Percentiles rank a stretch among this genome's conserved stretches.
Evolutionary conservation across 1,140 invertebrate species (phyloP).

Genomic region (Drosophila rhopaloa): DNA sequence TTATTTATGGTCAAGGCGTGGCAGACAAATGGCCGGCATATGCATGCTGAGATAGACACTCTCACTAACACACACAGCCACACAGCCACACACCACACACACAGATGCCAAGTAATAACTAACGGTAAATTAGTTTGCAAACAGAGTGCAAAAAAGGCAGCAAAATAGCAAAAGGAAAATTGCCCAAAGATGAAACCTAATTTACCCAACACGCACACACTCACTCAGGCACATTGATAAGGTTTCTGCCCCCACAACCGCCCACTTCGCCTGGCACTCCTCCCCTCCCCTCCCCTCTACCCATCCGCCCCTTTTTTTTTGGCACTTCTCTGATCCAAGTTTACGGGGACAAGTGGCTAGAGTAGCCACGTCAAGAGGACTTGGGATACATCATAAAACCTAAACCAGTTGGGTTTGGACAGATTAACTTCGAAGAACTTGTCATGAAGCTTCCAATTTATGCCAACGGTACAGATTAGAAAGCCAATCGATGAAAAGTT

Average conservation of each 20-base stretch:
- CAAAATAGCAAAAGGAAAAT: slow-evolving; percentile 56
- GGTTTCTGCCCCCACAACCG: slow-evolving; percentile 6
- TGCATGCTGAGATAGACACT: slow-evolving; percentile 61
- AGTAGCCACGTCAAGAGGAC: slow-evolving; percentile 22
- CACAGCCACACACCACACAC: background rate
- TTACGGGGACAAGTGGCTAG: slow-evolving; percentile 12
- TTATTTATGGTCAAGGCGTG: slow-evolving; percentile 79
- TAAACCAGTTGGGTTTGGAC: background rate
- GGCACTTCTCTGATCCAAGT: slow-evolving; percentile 8
- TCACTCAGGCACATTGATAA: slow-evolving; percentile 23
- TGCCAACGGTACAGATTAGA: too few relatives aligned
- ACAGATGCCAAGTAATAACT: slow-evolving; percentile 64
- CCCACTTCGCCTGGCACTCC: background rate
- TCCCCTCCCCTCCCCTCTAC: background rate
- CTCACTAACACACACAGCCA: slow-evolving; percentile 8
- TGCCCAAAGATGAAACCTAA: slow-evolving; percentile 78
- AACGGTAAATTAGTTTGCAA: slow-evolving; percentile 82
- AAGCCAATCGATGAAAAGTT: too few relatives aligned
- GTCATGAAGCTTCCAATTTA: background rate
- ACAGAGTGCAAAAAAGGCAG: slow-evolving; percentile 72
- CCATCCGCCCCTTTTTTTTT: background rate
- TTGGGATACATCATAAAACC: slow-evolving; percentile 34
- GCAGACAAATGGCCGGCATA: slow-evolving; percentile 80
- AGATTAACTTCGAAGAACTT: slow-evolving; percentile 3
- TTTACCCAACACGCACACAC: slow-evolving; percentile 57